Evolutionary conservation across 2,113 vertebrate species (phyloP).

Genomic region (Callithrix jacchus): DNA sequence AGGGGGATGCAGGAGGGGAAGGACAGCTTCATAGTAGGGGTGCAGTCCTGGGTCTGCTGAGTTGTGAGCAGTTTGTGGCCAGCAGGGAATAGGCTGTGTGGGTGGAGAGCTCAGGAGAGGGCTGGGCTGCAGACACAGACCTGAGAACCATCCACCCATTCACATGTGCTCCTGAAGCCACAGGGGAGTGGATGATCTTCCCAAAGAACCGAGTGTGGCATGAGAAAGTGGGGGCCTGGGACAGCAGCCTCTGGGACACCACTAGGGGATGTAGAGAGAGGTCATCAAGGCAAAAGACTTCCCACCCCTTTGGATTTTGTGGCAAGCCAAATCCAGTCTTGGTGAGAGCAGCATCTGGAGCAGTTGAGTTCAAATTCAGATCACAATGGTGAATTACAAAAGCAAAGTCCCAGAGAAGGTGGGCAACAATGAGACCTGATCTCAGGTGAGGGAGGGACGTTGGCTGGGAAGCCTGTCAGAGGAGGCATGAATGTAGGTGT

Average conservation of each 20-base stretch:
- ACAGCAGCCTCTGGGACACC: not conserved
- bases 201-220: not conserved
- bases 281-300: too few relatives aligned
- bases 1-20: not conserved
- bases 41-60: not conserved
- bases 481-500: too few relatives aligned
- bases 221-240: too few relatives aligned
- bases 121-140: not conserved
- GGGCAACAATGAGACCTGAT: not conserved
- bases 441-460: rapidly evolving
- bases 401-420: not conserved
- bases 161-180: not conserved
- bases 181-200: too few relatives aligned
- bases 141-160: not conserved
- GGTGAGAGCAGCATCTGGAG: not conserved
- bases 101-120: not conserved
- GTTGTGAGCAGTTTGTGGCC: too few relatives aligned
- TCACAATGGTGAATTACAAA: not conserved
- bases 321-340: not conserved
- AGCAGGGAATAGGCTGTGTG: not conserved
- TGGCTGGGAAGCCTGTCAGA: rapidly evolving
- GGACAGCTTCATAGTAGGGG: not conserved
- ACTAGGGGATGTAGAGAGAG: not conserved
- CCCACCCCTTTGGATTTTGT: not conserved
- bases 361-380: not conserved